Evolutionary conservation across 2,113 vertebrate species (phyloP), one percentile per base, ranked within the genome.

Genomic region (Cavia porcellus): DNA sequence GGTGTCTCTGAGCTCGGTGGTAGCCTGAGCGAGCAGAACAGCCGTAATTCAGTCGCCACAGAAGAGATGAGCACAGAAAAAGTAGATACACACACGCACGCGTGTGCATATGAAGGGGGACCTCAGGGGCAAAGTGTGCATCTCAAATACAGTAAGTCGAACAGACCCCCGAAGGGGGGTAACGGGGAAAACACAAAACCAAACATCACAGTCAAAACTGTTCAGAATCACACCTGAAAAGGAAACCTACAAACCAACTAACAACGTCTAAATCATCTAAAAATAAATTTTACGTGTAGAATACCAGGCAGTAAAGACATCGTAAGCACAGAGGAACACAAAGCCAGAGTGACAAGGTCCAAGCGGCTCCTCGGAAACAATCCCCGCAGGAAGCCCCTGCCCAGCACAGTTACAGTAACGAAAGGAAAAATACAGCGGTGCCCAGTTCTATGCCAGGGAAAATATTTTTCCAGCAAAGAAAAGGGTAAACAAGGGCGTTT

Each of bases 1-100:
- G n/a, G 28, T 25, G 17, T n/a, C 24, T 0, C 8, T 35, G 30
- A 32, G 15, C 2, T 35, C n/a, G 12, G 61, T 1, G 28, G 2
- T 1, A 35, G 32, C 42, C 20, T 42, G 22, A 17, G 57, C 19
- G 38, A 45, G 38, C 42, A 2, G 19, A 64, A 32, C 17, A 45
- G 19, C 57, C 30, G 10, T 7, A 30, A 64, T 45, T 14, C 25
- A 13, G n/a, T 42, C 32, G 7, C 13, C 57, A 42, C 12, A 42
- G n/a, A 25, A 61, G 80, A 57, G 32, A 11, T 6, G 52, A 59
- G 35, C 20, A 24, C 32, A 50, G 35, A 6, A 57, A 47, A 50
- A 80, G 35, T 8, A 45, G 10, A 28, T 14, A 32, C 10, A 55
- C 9, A 62, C 9, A 61, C 4, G 15, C 32, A 66, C 30, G 35